Conservation (phyloP, 1,140 invertebrate genomes). For the Nebria ingens region DNA sequence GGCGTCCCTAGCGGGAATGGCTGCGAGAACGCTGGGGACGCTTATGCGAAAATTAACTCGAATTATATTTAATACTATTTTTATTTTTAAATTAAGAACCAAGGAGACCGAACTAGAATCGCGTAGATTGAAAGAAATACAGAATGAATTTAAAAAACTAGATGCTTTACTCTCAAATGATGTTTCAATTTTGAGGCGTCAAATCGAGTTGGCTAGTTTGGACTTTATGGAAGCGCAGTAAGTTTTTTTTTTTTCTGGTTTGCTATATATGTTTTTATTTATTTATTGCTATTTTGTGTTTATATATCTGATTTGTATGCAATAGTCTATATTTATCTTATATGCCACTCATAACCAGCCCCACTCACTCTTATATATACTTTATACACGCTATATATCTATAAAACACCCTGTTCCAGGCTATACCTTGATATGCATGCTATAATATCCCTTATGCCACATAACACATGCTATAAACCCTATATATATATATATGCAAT, state of each 20-base stretch:
- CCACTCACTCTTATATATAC: too few relatives aligned
- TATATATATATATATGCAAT: too few relatives aligned
- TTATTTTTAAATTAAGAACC: constrained; percentile 37
- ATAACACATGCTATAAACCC: too few relatives aligned
- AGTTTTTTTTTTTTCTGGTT: constrained; percentile 26
- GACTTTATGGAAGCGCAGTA: constrained; percentile 56
- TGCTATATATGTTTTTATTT: neutral
- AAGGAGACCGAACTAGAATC: constrained; percentile 61
- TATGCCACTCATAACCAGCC: too few relatives aligned
- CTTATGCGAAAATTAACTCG: neutral
- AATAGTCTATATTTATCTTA: too few relatives aligned
- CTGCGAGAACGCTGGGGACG: neutral
- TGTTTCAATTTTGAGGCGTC: constrained; percentile 60
- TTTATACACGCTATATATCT: too few relatives aligned
- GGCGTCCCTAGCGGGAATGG: neutral
- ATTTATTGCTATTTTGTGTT: constrained; percentile 8
- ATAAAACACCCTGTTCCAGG: too few relatives aligned
- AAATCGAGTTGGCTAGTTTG: constrained; percentile 64
- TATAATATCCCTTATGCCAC: too few relatives aligned
- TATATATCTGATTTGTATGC: neutral
- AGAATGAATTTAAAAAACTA: constrained; percentile 58
- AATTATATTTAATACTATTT: constrained; percentile 1
- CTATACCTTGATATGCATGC: too few relatives aligned
- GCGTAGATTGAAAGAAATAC: constrained; percentile 55
- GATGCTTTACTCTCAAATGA: constrained; percentile 56